Conservation (phyloP, 1,140 invertebrate genomes). For the Leguminivora glycinivorella region DNA sequence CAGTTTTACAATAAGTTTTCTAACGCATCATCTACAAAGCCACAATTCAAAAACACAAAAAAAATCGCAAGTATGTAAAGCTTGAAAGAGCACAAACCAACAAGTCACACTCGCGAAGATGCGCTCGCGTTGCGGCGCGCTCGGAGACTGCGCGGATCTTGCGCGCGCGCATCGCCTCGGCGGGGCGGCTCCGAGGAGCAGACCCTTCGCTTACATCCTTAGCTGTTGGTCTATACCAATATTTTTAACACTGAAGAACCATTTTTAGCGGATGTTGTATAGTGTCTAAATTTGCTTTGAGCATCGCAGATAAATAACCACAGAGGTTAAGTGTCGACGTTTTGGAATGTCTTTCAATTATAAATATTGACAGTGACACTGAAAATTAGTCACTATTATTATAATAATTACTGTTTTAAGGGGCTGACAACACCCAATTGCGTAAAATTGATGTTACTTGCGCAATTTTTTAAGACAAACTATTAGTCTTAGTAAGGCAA, state of each 20-base stretch:
- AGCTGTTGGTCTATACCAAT: neutral
- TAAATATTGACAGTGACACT: too few species aligned
- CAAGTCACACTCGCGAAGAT: slow-evolving; percentile 19
- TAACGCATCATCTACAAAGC: neutral
- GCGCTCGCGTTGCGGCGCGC: slow-evolving; percentile 23
- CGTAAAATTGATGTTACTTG: too few species aligned
- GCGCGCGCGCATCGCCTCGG: slow-evolving; percentile 2
- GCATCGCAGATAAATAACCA: neutral
- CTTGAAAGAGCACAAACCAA: slow-evolving; percentile 22
- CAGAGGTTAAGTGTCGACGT: neutral
- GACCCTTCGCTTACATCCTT: slow-evolving; percentile 4
- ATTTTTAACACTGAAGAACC: neutral
- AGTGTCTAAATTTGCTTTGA: neutral
- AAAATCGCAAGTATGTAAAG: neutral
- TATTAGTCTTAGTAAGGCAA: too few species aligned
- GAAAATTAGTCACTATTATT: too few species aligned
- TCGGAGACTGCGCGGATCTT: slow-evolving; percentile 19
- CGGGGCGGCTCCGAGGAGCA: neutral
- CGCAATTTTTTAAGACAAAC: too few species aligned
- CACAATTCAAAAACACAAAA: slow-evolving; percentile 1
- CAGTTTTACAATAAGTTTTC: neutral
- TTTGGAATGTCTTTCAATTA: too few species aligned
- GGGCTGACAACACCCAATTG: too few species aligned
- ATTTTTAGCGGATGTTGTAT: neutral
- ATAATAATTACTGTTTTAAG: neutral